Base-by-base conservation (phyloP, 1,140 invertebrate species). In the Coelopa frigida region DNA sequence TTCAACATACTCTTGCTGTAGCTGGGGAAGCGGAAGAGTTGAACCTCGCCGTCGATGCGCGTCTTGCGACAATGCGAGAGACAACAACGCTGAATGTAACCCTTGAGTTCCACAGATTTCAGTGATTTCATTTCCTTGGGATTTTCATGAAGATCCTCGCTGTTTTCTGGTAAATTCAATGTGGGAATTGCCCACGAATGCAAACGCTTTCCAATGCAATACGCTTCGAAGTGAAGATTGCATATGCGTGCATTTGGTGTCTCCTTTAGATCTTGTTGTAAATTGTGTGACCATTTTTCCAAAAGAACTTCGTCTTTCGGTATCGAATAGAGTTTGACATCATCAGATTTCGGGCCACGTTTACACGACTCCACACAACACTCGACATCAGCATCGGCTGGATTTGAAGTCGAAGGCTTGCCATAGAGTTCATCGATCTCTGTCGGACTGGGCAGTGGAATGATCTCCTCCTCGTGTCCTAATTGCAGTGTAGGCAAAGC, bases 201-300 rank as follows among this genome's bases (percentile, higher is more conserved):
- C 59, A 66, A 61, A 0, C 61, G 55, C 32, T 66, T 66, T 31
- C 62, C 62, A 31, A 66, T 66, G 54, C 62, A 66, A 20, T 61
- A 55, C 3, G 60, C 43, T 22, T 66, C 62, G 31, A 66, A 66
- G 38, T 66, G 62, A 12, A 66, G 49, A 48, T 66, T 66, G 24
- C 62, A 66, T 22, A 66, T 66, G 4, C 57, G 36, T 49, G 61
- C 12, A 18, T 29, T 56, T 0, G 52, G 24, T 17, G 66, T 38
- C 21, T 58, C 36, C 2, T 39, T 40, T 0, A 49, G 47, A 36
- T 66, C 62, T 17, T 58, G 29, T 29, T 62, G 51, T 5, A 66
- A 51, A 50, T 66, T 66, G 29, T 66, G 62, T 5, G 62, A 56
- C 62, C 62, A 66, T 32, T 66, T 66, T 31, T 53, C 53, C 18